Evolutionary conservation across 1,140 invertebrate species (phyloP), one percentile per base, ranked within the genome.

Genomic region (Aethina tumida): DNA sequence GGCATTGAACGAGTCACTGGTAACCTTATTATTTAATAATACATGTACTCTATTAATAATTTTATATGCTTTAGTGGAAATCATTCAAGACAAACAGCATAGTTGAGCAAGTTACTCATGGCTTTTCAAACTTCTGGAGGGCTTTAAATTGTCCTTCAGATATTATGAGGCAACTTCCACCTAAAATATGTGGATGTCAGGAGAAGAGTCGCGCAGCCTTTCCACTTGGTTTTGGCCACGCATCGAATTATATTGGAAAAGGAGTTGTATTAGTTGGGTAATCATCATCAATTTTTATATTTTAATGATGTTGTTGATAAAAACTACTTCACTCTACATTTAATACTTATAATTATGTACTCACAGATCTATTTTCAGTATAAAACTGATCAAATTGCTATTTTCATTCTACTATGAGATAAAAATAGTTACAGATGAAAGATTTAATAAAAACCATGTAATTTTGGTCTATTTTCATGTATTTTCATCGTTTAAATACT

Each of bases 211-310:
- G 92, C 12, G 94, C 89, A 16, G 77, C 77, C 4, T 99, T 97
- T 66, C 95, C 95, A 0, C 67, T 99, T 5, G 83, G 80, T 14
- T 87, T 98, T 55, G 82, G 87, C 0, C 92, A 97, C 64, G 76
- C 91, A 15, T 76, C 81, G 0, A 73, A 79, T 43, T 98, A 98
- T 64, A 77, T 90, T 0, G 68, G 66, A 18, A 64, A 70, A 12
- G 71, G 84, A 33, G 74, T 81, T 6, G 91, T 78, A 26, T 64
- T 96, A 2, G 74, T 97, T 41, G 92, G 92, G 85, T 87, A 64
- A 62, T 59, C 53, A 50, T 21, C 6, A 10, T 10, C 20, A 29
- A 29, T 13, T 5, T 21, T 18, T 34, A 19, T n/a, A 14, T 20
- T 10, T 29, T 7, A 24, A 24, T 24, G 22, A 7, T 24, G 7